Evolutionary conservation across 2,113 vertebrate genomes (phyloP).

Genomic region (Hydropotes inermis): DNA sequence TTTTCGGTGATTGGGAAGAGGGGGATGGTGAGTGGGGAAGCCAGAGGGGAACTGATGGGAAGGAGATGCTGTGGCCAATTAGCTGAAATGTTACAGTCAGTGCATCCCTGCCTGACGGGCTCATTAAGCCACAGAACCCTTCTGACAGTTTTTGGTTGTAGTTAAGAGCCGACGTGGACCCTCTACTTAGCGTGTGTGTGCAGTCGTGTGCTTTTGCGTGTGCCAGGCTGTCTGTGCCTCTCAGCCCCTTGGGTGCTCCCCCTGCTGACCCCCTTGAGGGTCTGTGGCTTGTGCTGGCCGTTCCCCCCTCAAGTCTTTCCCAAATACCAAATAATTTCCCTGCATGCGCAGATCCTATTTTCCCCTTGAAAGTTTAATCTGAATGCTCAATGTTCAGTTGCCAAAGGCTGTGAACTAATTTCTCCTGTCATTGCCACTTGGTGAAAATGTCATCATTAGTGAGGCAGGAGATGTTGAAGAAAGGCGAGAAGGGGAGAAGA

Average conservation of each 20-base stretch:
- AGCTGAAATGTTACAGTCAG: constrained; percentile 86
- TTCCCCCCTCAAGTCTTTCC: constrained; percentile 26
- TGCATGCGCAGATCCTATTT: constrained; percentile 50
- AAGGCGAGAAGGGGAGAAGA: constrained; percentile 39
- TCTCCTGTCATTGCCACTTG: constrained; percentile 76
- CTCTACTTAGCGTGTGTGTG: constrained; percentile 64
- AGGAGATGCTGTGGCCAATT: constrained; percentile 86
- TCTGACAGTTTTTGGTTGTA: constrained; percentile 83
- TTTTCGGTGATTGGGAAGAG: background rate
- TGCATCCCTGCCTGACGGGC: constrained; percentile 81
- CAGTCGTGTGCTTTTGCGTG: constrained; percentile 1
- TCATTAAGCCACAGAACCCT: constrained; percentile 88
- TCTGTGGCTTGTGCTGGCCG: constrained; percentile 24
- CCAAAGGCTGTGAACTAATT: constrained; percentile 82
- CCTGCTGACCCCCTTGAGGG: background rate
- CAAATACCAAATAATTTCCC: constrained; percentile 69
- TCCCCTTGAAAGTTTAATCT: constrained; percentile 69
- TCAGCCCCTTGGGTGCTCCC: background rate
- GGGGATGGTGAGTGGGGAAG: constrained; percentile 11
- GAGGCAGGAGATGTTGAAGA: constrained; percentile 74
- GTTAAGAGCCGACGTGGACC: constrained; percentile 69
- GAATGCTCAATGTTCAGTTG: constrained; percentile 78
- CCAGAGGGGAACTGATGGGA: constrained; percentile 62
- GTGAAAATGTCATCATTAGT: constrained; percentile 85
- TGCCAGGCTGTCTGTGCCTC: constrained; percentile 35